phyloP scores from a whole-genome alignment of 2,888 invertebrate genomes.

The Conistra vaccinii region DNA sequence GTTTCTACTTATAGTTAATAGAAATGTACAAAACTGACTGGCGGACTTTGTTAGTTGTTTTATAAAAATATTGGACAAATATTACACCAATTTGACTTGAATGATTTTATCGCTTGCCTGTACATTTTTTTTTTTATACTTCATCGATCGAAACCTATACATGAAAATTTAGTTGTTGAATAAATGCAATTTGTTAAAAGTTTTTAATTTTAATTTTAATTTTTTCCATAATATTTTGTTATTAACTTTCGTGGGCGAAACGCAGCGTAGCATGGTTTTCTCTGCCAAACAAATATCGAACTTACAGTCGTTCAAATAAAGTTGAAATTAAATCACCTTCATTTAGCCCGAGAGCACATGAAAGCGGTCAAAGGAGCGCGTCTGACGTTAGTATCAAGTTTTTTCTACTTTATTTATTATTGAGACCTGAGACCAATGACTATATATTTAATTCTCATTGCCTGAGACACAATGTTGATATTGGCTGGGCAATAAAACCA shows the following conservation, averaged over 20 bases:
- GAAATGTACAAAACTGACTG: conserved; percentile 53
- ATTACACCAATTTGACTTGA: conserved; percentile 10
- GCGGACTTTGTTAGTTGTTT: conserved; percentile 12
- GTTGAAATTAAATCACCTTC: not conserved
- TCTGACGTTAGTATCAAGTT: not conserved
- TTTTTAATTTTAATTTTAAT: conserved; percentile 1
- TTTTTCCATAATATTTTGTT: conserved; percentile 1
- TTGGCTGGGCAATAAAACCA: too few relatives aligned
- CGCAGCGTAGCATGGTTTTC: not conserved
- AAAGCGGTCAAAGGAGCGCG: not conserved
- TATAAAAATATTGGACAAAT: conserved; percentile 12
- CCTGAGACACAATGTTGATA: too few relatives aligned
- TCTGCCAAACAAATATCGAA: conserved; percentile 9
- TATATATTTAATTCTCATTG: too few relatives aligned
- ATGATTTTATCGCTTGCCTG: conserved; percentile 14
- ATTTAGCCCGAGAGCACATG: not conserved
- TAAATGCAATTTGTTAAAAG: conserved; percentile 67
- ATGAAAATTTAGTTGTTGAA: conserved; percentile 59
- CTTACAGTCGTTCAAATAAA: accelerated
- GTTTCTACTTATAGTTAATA: not conserved
- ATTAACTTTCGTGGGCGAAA: not conserved
- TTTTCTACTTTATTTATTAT: not conserved
- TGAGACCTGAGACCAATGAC: too few relatives aligned
- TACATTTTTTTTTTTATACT: conserved; percentile 24
- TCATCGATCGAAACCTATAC: conserved; percentile 38